A percentile compares a stretch with the other conserved stretches of the same genome.
These are phyloP conservation scores for Cheracebus regulus DNA, from an alignment of 2,797 vertebrate genomes.

Conservation along the genomic window DNA sequence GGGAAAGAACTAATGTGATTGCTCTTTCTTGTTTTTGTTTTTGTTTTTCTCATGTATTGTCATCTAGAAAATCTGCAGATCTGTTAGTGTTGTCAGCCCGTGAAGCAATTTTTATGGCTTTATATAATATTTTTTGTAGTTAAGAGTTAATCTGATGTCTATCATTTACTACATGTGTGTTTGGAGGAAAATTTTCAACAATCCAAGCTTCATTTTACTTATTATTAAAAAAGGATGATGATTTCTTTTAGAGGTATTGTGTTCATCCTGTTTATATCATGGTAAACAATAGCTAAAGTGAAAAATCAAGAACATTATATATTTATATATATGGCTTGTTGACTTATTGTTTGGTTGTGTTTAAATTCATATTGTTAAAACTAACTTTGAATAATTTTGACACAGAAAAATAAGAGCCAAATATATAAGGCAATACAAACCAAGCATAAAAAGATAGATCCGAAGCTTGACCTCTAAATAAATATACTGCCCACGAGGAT, in stretches of 20 bases:
- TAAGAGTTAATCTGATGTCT: neutral
- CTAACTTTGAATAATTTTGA: conserved; percentile 5
- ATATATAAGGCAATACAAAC: neutral
- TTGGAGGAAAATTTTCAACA: neutral
- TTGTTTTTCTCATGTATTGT: neutral
- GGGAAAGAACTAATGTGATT: neutral
- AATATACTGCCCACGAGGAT: neutral
- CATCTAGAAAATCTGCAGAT: conserved; percentile 13
- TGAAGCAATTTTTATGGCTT: neutral
- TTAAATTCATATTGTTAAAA: conserved; percentile 4
- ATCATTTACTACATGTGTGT: neutral
- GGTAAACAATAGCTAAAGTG: neutral
- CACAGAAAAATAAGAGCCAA: neutral
- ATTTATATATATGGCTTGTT: neutral
- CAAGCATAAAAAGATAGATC: neutral
- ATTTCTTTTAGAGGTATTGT: neutral
- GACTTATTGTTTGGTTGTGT: neutral
- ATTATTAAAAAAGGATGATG: neutral
- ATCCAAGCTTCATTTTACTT: neutral
- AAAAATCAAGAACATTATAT: neutral
- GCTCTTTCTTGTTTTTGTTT: neutral
- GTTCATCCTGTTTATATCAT: neutral
- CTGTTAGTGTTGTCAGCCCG: neutral
- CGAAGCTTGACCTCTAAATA: neutral
- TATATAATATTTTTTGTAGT: neutral